Conservation (phyloP, 2,797 vertebrate genomes). For the Setipinna tenuifilis region DNA sequence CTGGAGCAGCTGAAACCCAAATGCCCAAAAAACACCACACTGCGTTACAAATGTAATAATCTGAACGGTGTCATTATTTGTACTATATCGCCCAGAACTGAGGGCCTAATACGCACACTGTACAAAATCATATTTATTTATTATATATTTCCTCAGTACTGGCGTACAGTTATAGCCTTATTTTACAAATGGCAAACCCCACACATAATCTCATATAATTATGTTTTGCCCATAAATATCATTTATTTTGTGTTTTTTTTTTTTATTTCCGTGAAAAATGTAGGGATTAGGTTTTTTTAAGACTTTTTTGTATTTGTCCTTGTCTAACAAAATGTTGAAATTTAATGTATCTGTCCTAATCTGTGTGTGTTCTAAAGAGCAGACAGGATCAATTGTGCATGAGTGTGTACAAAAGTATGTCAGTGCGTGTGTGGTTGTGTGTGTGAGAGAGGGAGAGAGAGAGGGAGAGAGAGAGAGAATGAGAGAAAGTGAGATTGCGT, state of each 20-base stretch:
- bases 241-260: slow-evolving; percentile 32
- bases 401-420: background rate
- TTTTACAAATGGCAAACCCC: background rate
- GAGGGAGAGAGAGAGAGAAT: background rate
- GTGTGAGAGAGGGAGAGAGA: too few relatives aligned
- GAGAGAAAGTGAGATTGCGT: background rate
- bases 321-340: background rate
- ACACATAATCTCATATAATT: slow-evolving; percentile 35
- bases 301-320: slow-evolving; percentile 7
- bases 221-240: slow-evolving; percentile 26
- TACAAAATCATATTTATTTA: too few relatives aligned
- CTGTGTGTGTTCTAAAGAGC: background rate
- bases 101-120: too few relatives aligned
- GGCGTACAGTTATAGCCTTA: slow-evolving; percentile 9
- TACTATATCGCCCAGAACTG: too few relatives aligned
- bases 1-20: too few relatives aligned
- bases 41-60: too few relatives aligned
- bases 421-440: too few relatives aligned
- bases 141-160: too few relatives aligned
- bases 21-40: too few relatives aligned
- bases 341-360: background rate
- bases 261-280: slow-evolving; percentile 1
- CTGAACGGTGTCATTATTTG: too few relatives aligned
- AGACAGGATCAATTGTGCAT: slow-evolving; percentile 12
- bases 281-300: slow-evolving; percentile 26